A percentile compares a stretch with the other conserved stretches of the same genome.
phyloP scores from a whole-genome alignment of 2,113 vertebrate species.

The Hemiscyllium ocellatum region DNA sequence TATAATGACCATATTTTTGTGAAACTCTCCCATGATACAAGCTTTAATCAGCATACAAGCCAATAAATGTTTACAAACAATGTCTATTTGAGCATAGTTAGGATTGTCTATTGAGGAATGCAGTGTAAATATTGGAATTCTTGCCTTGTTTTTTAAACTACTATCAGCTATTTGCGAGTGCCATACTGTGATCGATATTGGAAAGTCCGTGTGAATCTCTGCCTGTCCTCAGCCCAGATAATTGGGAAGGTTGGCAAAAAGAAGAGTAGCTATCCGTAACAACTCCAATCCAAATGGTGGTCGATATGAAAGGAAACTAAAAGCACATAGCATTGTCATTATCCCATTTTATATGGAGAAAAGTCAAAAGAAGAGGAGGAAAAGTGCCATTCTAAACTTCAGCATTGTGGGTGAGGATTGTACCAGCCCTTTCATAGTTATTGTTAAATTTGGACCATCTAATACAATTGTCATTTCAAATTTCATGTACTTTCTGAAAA shows the following conservation, averaged over 20 bases:
- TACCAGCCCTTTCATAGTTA: not conserved
- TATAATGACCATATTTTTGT: not conserved
- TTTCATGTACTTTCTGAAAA: conserved; percentile 44
- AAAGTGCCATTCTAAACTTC: not conserved
- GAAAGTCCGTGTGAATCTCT: not conserved
- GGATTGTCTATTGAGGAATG: not conserved
- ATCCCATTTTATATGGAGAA: not conserved
- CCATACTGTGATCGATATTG: not conserved
- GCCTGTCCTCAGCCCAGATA: not conserved
- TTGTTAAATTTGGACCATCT: not conserved
- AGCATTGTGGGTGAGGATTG: not conserved
- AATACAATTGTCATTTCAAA: conserved; percentile 42
- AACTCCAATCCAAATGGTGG: not conserved
- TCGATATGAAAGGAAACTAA: not conserved
- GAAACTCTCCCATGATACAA: not conserved
- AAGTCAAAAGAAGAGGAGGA: not conserved
- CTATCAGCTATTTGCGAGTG: not conserved
- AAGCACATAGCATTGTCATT: too few species aligned
- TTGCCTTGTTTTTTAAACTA: not conserved
- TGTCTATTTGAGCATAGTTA: not conserved
- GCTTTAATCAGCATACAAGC: not conserved
- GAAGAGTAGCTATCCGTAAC: not conserved
- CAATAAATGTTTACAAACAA: not conserved
- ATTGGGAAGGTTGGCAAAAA: not conserved
- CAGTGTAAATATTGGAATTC: not conserved